Conservation (phyloP, 2,888 invertebrate species). For the Daptonema setosum region DNA sequence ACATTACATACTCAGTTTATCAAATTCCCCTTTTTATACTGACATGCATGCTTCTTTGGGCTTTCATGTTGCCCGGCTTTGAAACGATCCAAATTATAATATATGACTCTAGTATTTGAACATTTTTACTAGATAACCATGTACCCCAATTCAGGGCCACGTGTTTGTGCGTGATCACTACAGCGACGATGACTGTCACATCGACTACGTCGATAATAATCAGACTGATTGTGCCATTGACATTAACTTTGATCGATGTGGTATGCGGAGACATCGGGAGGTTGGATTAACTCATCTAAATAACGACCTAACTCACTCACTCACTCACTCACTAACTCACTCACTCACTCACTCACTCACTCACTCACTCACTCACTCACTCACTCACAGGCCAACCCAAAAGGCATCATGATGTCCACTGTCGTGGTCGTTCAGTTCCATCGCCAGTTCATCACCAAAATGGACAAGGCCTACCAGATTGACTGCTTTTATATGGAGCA, state of each 20-base stretch:
- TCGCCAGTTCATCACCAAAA: slow-evolving; percentile 4
- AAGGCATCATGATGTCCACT: slow-evolving; percentile 5
- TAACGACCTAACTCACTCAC: no score
- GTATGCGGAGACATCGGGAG: slow-evolving; percentile 6
- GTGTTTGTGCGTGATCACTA: slow-evolving; percentile 5
- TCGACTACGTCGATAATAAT: slow-evolving; percentile 3
- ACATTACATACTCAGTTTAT: no score
- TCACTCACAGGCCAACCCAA: slow-evolving; percentile 4
- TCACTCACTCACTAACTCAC: slow-evolving; percentile 2
- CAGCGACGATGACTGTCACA: slow-evolving; percentile 7
- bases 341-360: neutral
- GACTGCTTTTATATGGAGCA: slow-evolving; percentile 9
- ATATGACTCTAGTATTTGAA: no score
- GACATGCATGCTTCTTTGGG: no score
- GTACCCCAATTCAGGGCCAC: no score
- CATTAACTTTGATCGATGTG: slow-evolving; percentile 7
- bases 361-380: neutral
- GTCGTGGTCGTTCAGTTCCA: slow-evolving; percentile 6
- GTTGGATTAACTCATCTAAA: neutral
- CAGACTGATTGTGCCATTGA: neutral
- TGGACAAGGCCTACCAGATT: slow-evolving; percentile 6
- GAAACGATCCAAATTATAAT: no score
- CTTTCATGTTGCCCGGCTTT: no score
- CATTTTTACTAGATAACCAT: no score
- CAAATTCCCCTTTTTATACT: no score